Percentiles rank a stretch among this genome's conserved stretches.
Conservation (phyloP, 2,888 invertebrate species). For the Arrhopalites spinosus region DNA sequence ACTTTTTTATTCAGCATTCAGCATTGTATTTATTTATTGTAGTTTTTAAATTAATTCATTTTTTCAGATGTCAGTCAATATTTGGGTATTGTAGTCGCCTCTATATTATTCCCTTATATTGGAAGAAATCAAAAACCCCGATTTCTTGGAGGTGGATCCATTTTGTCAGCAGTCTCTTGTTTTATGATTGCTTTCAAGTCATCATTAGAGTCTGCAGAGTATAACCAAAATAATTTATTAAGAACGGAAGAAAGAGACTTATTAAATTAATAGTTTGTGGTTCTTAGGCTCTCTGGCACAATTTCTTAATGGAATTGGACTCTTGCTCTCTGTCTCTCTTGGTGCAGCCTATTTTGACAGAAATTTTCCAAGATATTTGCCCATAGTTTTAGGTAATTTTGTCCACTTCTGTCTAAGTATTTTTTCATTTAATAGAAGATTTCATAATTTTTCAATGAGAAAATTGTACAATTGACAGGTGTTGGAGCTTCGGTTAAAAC, state of each 20-base stretch:
- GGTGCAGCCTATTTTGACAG: constrained; percentile 30
- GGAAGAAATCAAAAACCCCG: constrained; percentile 35
- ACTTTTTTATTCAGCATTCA: background rate
- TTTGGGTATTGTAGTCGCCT: constrained; percentile 14
- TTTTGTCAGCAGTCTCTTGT: constrained; percentile 24
- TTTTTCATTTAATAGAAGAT: background rate
- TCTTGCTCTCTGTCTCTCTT: constrained; percentile 9
- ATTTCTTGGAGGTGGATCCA: constrained; percentile 29
- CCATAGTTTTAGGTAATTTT: constrained; percentile 28
- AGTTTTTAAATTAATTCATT: background rate
- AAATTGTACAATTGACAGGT: background rate
- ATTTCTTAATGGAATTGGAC: constrained; percentile 29
- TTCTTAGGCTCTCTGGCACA: constrained; percentile 18
- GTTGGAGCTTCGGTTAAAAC: constrained; percentile 15
- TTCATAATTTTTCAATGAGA: background rate
- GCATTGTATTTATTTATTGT: background rate
- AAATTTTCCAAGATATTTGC: constrained; percentile 33
- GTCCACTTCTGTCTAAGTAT: background rate
- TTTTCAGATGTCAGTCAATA: constrained; percentile 28
- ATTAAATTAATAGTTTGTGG: constrained; percentile 21
- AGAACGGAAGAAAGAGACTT: background rate
- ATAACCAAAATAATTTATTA: background rate
- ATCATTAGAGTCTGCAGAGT: constrained; percentile 17
- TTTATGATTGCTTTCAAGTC: constrained; percentile 27
- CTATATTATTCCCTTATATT: constrained; percentile 17